A percentile compares a stretch with the other conserved stretches of the same genome.
Evolutionary conservation across 2,113 vertebrate genomes (phyloP).

Genomic region (Stegostoma tigrinum): DNA sequence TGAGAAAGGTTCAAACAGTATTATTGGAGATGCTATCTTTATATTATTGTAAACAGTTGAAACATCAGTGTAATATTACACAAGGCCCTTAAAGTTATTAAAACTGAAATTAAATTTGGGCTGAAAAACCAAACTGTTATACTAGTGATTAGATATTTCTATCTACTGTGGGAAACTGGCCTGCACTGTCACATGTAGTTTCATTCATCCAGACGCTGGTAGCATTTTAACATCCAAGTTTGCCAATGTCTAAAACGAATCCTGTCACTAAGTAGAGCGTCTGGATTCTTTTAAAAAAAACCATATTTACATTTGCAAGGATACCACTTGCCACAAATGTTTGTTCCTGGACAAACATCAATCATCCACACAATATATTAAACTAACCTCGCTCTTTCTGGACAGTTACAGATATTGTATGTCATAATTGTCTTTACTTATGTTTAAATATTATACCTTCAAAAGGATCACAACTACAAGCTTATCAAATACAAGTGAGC

Average conservation of each 20-base stretch:
- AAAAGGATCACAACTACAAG: neutral
- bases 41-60: neutral
- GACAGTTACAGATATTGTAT: neutral
- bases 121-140: neutral
- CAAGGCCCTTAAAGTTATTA: neutral
- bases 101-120: neutral
- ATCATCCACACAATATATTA: neutral
- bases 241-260: neutral
- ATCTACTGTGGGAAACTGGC: neutral
- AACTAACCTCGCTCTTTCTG: neutral
- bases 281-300: neutral
- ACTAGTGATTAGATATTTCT: neutral
- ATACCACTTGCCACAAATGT: neutral
- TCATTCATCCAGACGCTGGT: neutral
- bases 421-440: neutral
- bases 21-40: neutral
- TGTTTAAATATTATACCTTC: neutral
- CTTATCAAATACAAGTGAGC: neutral
- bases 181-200: neutral
- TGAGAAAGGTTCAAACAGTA: neutral
- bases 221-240: neutral
- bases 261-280: neutral
- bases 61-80: neutral
- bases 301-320: neutral
- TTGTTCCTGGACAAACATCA: neutral